Percentiles rank a stretch among this genome's conserved stretches.
phyloP scores from a whole-genome alignment of 1,140 invertebrate genomes.

The Chrysoperla carnea region DNA sequence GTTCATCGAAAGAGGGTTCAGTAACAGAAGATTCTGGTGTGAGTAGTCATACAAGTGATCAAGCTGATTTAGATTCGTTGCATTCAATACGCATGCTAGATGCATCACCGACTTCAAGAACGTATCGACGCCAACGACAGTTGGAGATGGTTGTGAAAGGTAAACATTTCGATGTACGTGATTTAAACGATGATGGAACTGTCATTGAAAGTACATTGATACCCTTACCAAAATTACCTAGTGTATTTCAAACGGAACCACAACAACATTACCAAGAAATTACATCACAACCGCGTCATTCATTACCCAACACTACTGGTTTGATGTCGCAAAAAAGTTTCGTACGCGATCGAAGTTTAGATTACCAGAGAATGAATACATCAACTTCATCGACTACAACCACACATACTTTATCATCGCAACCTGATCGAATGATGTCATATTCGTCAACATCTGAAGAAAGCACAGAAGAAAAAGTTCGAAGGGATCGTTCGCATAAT shows the following conservation, averaged over 20 bases:
- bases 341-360: conserved; percentile 27
- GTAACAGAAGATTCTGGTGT: conserved; percentile 40
- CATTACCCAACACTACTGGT: conserved; percentile 10
- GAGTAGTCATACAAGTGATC: conserved; percentile 31
- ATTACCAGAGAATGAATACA: conserved; percentile 27
- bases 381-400: conserved; percentile 20
- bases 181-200: conserved; percentile 30
- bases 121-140: conserved; percentile 27
- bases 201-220: conserved; percentile 34
- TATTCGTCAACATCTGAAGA: conserved; percentile 30
- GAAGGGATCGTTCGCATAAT: conserved; percentile 24
- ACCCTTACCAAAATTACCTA: conserved; percentile 31
- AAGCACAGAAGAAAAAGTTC: conserved; percentile 29
- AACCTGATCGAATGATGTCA: conserved; percentile 5
- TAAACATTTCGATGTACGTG: conserved; percentile 37
- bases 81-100: conserved; percentile 20
- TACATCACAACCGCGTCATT: neutral
- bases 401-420: conserved; percentile 15
- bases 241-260: conserved; percentile 8
- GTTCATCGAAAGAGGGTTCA: conserved; percentile 28
- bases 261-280: conserved; percentile 6
- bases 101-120: conserved; percentile 13
- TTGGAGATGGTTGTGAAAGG: conserved; percentile 35
- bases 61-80: conserved; percentile 12
- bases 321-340: conserved; percentile 21